phyloP scores from a whole-genome alignment of 2,797 vertebrate genomes.

The Squalus acanthias region DNA sequence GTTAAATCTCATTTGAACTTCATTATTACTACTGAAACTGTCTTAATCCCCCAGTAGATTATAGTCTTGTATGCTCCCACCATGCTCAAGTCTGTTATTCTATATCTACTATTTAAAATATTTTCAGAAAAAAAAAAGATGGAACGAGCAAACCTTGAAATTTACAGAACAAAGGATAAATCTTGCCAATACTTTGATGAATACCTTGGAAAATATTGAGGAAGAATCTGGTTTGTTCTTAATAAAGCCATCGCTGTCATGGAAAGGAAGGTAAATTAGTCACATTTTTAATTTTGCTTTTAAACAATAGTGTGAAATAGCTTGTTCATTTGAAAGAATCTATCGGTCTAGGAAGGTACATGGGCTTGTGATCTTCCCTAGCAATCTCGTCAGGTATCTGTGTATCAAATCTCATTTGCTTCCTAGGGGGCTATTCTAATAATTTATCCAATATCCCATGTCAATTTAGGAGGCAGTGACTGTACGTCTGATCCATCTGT shows the following conservation, averaged over 20 bases:
- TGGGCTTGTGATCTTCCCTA: not conserved
- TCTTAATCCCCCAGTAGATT: not conserved
- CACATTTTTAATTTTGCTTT: not conserved
- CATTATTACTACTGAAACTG: not conserved
- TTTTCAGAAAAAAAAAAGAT: slow-evolving; percentile 26
- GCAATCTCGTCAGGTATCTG: not conserved
- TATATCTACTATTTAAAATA: not conserved
- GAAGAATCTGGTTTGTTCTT: slow-evolving; percentile 37
- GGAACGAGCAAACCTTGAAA: not conserved
- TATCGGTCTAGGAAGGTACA: not conserved
- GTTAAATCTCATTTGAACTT: not conserved
- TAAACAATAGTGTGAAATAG: not conserved
- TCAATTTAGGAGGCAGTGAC: not conserved
- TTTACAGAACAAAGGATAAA: slow-evolving; percentile 15
- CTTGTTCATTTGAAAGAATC: not conserved
- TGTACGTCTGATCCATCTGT: not conserved
- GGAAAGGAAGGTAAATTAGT: slow-evolving; percentile 35
- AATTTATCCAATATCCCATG: not conserved
- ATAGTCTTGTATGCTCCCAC: not conserved
- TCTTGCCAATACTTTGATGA: slow-evolving; percentile 27
- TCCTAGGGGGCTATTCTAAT: not conserved
- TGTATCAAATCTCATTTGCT: not conserved
- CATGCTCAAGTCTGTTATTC: not conserved
- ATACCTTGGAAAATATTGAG: slow-evolving; percentile 30
- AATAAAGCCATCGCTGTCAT: not conserved